Conservation (phyloP, 1,140 invertebrate species). For the Cecropterus lyciades region DNA sequence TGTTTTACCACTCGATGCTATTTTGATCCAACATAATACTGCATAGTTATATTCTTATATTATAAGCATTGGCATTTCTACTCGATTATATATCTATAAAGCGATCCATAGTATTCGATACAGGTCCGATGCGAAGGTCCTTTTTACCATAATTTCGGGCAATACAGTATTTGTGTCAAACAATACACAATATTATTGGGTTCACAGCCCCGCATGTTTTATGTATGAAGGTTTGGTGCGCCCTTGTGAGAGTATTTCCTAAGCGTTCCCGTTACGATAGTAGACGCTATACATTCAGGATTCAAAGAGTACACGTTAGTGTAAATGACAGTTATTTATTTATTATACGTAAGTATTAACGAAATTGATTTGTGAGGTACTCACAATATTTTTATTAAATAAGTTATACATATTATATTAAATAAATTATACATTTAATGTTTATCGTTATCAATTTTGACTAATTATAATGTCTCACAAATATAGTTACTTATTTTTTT, state of each 20-base stretch:
- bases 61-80: background rate
- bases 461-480: too few relatives aligned
- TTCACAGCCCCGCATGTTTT: constrained; percentile 55
- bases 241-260: constrained; percentile 37
- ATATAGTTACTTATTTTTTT: too few relatives aligned
- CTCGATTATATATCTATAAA: background rate
- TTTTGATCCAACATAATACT: too few relatives aligned
- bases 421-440: too few relatives aligned
- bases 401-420: too few relatives aligned
- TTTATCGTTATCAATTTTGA: too few relatives aligned
- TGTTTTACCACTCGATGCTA: too few relatives aligned
- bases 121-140: constrained; percentile 35
- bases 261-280: constrained; percentile 26
- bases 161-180: constrained; percentile 57
- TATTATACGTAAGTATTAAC: too few relatives aligned
- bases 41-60: too few relatives aligned
- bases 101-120: constrained; percentile 26
- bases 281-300: background rate
- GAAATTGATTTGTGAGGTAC: too few relatives aligned
- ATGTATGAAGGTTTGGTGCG: constrained; percentile 57
- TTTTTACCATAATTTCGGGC: constrained; percentile 56
- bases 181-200: constrained; percentile 62
- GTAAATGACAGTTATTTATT: too few relatives aligned
- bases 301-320: background rate
- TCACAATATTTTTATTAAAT: too few relatives aligned